Evolutionary conservation across 2,888 invertebrate species (phyloP).

Genomic region (Formica aserva): DNA sequence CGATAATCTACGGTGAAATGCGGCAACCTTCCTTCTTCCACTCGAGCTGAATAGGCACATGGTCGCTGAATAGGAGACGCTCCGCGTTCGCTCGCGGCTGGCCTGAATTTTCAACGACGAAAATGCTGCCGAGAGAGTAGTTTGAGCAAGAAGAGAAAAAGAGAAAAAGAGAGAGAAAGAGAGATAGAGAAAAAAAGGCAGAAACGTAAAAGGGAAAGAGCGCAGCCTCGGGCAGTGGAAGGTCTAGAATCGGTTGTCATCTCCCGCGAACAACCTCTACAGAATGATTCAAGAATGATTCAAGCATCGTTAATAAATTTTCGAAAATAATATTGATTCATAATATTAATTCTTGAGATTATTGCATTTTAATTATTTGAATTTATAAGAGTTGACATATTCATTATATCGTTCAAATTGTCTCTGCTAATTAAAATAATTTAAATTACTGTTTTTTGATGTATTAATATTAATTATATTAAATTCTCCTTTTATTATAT

Average conservation of each 20-base stretch:
- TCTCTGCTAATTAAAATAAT: conserved; percentile 15
- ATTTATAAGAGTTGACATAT: neutral
- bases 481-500: neutral
- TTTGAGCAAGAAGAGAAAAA: neutral
- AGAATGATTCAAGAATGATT: conserved; percentile 22
- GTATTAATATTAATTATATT: conserved; percentile 13
- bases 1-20: conserved; percentile 58
- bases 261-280: neutral
- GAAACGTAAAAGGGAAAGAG: conserved; percentile 55
- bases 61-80: conserved; percentile 59
- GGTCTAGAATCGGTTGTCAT: conserved; percentile 59
- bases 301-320: neutral
- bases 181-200: neutral
- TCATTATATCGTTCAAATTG: neutral
- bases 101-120: conserved; percentile 68
- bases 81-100: conserved; percentile 55
- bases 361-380: neutral
- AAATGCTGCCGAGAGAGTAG: conserved; percentile 33
- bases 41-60: conserved; percentile 43
- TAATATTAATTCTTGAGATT: neutral
- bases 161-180: neutral
- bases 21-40: conserved; percentile 22
- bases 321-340: neutral
- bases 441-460: conserved; percentile 11
- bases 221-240: conserved; percentile 61